Base-by-base conservation (phyloP, 2,113 vertebrate species). In the Xiphias gladius region DNA sequence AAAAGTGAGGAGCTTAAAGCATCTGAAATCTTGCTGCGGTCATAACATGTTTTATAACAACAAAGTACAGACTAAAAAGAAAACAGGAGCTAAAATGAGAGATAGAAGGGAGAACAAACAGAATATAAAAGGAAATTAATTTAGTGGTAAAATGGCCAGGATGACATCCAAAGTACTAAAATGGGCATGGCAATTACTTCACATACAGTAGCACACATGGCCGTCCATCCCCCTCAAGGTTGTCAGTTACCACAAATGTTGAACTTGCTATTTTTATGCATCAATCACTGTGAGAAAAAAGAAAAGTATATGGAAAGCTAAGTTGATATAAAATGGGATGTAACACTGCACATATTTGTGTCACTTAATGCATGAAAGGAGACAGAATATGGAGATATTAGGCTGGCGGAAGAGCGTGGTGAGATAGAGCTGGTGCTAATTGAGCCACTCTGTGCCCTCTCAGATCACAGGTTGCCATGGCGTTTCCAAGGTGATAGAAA, bases 391-490 rank as follows among this genome's bases (percentile, higher is more conserved):
- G 80, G 85, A 88, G 86, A 89, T 80, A 85, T 85, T 86, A 83
- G 84, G 50, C 83, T 80, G 89, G 79, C 19, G 32, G 79, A 68
- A 74, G 84, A 89, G 83, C 41, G 80, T 12, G 65, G 68, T 50
- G 75, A 86, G 89, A 87, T 81, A 69, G 72, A 69, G 32, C 89
- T 79, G 83, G 84, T 90, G 89, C 90, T 94, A 94, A 95, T 93
- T 95, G 92, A 93, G 93, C 93, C 92, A 87, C 88, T 83, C 80
- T 66, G 85, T 86, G 90, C 91, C 89, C 92, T 88, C 89, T 90
- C 87, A 76, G 88, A 93, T 91, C 88, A 88, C 91, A 91, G 87
- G 92, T 93, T 94, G 93, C 93, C 86, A 94, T 94, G 92, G 92
- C 61, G 90, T 94, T 87, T 91, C 93, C 90, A 89, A 86, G 92